Conservation (phyloP, 2,113 vertebrate species). For the Sylvietta virens region DNA sequence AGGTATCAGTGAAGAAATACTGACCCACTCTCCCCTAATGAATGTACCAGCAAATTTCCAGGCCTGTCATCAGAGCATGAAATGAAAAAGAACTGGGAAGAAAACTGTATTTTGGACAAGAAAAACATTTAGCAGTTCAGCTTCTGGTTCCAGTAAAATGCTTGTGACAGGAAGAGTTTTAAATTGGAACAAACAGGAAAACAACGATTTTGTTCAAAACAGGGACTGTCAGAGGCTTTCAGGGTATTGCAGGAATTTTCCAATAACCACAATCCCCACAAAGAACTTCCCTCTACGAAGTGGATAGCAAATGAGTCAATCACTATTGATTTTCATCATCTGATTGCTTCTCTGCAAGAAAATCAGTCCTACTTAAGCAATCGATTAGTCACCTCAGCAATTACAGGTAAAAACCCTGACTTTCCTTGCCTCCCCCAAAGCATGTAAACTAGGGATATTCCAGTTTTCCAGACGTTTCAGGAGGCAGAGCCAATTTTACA, state of each 20-base stretch:
- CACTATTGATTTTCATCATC: not conserved
- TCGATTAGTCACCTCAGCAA: not conserved
- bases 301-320: not conserved
- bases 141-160: slow-evolving; percentile 9
- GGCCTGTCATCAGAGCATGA: not conserved
- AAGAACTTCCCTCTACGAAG: not conserved
- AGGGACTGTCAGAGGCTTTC: not conserved
- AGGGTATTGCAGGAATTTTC: not conserved
- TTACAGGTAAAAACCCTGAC: not conserved
- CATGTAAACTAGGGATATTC: not conserved
- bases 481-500: not conserved
- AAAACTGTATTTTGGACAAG: slow-evolving; percentile 7
- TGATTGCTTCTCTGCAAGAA: not conserved
- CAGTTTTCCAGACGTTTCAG: not conserved
- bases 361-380: not conserved
- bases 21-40: not conserved
- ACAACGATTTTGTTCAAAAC: not conserved
- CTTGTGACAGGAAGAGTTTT: slow-evolving; percentile 14
- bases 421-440: not conserved
- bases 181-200: slow-evolving; percentile 14
- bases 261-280: not conserved
- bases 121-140: not conserved
- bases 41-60: not conserved
- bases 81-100: not conserved
- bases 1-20: not conserved